These are phyloP conservation scores for Cyprinella venusta DNA, from an alignment of 2,797 vertebrate genomes.

Conservation along the genomic window DNA sequence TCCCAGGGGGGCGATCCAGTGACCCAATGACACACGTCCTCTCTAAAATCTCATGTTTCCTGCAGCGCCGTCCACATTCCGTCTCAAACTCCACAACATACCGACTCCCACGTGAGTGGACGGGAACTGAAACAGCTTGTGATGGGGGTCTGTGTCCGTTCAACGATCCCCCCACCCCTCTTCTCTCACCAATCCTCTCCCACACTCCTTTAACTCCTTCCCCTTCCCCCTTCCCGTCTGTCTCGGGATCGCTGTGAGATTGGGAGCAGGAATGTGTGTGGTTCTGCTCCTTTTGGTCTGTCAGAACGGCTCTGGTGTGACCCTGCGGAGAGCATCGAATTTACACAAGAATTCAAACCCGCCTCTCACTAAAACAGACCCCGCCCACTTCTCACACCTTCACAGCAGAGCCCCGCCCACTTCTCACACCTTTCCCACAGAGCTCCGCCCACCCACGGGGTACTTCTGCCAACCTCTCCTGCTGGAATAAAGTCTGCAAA, in stretches of 20 bases:
- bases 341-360: slow-evolving; percentile 60
- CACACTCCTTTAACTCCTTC: slow-evolving; percentile 64
- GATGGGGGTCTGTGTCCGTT: slow-evolving; percentile 57
- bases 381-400: slow-evolving; percentile 19
- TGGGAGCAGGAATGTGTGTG: slow-evolving; percentile 68
- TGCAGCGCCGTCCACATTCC: slow-evolving; percentile 27
- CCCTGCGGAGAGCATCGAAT: slow-evolving; percentile 58
- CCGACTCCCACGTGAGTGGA: slow-evolving; percentile 67
- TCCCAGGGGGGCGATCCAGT: slow-evolving; percentile 26
- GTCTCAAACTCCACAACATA: slow-evolving; percentile 67
- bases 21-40: slow-evolving; percentile 3
- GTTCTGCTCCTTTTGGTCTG: slow-evolving; percentile 31
- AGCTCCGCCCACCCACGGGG: neutral
- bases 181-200: slow-evolving; percentile 63
- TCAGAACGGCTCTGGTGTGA: slow-evolving; percentile 66
- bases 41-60: slow-evolving; percentile 16
- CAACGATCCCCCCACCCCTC: slow-evolving; percentile 60
- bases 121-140: slow-evolving; percentile 68
- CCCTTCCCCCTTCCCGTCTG: slow-evolving; percentile 63
- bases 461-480: neutral
- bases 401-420: neutral
- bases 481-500: neutral
- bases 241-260: slow-evolving; percentile 64
- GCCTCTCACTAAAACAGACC: slow-evolving; percentile 25
- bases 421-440: slow-evolving; percentile 1